Conservation (phyloP, 2,113 vertebrate species). For the Crotalus viridis region DNA sequence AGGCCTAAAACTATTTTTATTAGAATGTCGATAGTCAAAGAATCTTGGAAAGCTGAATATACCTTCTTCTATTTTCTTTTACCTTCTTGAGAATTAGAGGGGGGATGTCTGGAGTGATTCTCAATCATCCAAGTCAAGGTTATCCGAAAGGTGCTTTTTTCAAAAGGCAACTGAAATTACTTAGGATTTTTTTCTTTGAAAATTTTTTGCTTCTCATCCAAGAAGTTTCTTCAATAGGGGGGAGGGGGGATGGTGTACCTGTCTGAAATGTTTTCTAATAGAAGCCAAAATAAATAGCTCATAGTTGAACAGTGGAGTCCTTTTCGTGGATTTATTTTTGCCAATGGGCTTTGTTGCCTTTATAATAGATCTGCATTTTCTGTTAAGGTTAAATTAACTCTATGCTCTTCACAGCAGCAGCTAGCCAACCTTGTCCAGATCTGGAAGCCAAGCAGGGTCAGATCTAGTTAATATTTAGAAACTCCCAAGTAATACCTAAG, state of each 20-base stretch:
- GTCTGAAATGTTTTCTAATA: not conserved
- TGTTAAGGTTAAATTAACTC: not conserved
- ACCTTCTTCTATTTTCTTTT: not conserved
- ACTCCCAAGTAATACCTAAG: not conserved
- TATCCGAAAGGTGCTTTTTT: not conserved
- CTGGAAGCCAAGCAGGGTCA: not conserved
- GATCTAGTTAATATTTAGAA: not conserved
- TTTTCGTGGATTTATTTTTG: not conserved
- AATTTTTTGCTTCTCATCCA: not conserved
- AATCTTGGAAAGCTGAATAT: not conserved
- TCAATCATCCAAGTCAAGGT: not conserved
- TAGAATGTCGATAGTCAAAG: not conserved
- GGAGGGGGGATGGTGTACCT: not conserved
- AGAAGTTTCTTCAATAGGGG: not conserved
- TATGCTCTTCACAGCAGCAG: not conserved
- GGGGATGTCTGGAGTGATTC: not conserved
- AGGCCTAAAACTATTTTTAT: not conserved
- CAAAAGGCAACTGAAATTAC: not conserved
- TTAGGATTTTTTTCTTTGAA: too few species aligned
- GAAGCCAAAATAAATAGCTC: not conserved
- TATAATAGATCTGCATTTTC: not conserved
- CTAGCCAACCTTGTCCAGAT: not conserved
- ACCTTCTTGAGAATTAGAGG: not conserved
- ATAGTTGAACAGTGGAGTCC: not conserved
- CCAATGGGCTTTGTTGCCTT: not conserved